Conservation (phyloP, 2,797 vertebrate species). For the Enteromius paludinosus region DNA sequence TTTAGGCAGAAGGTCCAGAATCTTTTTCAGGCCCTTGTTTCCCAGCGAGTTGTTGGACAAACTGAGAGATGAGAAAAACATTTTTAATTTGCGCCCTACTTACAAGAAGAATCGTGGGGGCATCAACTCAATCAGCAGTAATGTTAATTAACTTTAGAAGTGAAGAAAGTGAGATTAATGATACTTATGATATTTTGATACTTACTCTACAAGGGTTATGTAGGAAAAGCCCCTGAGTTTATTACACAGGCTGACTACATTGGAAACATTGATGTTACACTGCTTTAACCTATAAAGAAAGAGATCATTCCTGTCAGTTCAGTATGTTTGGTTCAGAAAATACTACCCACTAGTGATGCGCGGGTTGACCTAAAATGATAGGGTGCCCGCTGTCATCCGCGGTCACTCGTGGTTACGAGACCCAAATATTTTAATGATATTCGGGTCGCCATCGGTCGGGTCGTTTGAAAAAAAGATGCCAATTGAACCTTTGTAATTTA, state of each 20-base stretch:
- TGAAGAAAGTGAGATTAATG: not conserved
- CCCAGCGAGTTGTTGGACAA: constrained; percentile 74
- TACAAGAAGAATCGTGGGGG: not conserved
- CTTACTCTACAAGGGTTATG: constrained; percentile 85
- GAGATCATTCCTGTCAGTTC: not conserved
- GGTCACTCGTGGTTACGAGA: no score
- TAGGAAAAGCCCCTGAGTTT: constrained; percentile 69
- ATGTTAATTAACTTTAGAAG: not conserved
- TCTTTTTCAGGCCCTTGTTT: constrained; percentile 70
- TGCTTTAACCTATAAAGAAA: constrained; percentile 69
- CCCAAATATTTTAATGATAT: no score
- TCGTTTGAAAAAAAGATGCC: no score
- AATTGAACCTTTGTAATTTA: no score
- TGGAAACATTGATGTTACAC: constrained; percentile 70
- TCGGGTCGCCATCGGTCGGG: no score
- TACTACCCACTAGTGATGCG: no score
- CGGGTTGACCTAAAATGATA: no score
- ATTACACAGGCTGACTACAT: constrained; percentile 72
- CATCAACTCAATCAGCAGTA: not conserved
- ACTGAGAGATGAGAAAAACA: constrained; percentile 58
- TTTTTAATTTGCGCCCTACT: not conserved
- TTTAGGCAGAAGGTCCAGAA: constrained; percentile 68
- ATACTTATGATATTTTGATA: constrained; percentile 38
- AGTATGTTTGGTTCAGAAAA: not conserved
- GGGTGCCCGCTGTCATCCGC: no score